Percentiles rank a stretch among this genome's conserved stretches.
Evolutionary conservation across 1,140 invertebrate species (phyloP).

Genomic region (Homalodisca vitripennis): DNA sequence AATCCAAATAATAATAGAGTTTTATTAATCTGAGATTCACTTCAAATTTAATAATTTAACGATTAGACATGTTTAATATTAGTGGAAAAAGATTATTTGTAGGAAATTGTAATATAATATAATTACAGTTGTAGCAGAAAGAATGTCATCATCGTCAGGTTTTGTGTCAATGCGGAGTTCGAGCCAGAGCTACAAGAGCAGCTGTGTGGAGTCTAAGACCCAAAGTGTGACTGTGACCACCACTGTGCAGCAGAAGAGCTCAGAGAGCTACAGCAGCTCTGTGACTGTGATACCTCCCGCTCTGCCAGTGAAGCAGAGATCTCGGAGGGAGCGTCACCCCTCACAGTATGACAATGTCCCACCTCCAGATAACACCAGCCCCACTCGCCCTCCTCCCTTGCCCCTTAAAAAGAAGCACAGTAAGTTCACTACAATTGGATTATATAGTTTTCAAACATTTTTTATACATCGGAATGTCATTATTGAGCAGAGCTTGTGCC

Average conservation of each 20-base stretch:
- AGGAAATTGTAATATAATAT: too few species aligned
- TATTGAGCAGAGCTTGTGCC: too few species aligned
- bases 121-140: slow-evolving; percentile 18
- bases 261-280: neutral
- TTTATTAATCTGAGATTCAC: too few species aligned
- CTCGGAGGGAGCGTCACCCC: slow-evolving; percentile 57
- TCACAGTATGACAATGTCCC: slow-evolving; percentile 74
- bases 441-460: too few species aligned
- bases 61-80: too few species aligned
- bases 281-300: slow-evolving; percentile 56
- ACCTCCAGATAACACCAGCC: slow-evolving; percentile 41
- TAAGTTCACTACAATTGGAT: slow-evolving; percentile 63
- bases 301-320: slow-evolving; percentile 57
- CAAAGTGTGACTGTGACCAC: neutral
- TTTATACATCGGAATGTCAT: too few species aligned
- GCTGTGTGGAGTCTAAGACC: neutral
- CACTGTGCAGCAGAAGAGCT: slow-evolving; percentile 24
- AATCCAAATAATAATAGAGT: too few species aligned
- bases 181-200: slow-evolving; percentile 54
- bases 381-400: slow-evolving; percentile 72
- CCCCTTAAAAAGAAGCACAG: slow-evolving; percentile 91
- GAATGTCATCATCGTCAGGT: slow-evolving; percentile 54
- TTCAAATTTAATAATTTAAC: too few species aligned
- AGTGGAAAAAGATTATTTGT: too few species aligned
- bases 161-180: slow-evolving; percentile 69